phyloP scores from a whole-genome alignment of 2,797 vertebrate species.

The Mus caroli region DNA sequence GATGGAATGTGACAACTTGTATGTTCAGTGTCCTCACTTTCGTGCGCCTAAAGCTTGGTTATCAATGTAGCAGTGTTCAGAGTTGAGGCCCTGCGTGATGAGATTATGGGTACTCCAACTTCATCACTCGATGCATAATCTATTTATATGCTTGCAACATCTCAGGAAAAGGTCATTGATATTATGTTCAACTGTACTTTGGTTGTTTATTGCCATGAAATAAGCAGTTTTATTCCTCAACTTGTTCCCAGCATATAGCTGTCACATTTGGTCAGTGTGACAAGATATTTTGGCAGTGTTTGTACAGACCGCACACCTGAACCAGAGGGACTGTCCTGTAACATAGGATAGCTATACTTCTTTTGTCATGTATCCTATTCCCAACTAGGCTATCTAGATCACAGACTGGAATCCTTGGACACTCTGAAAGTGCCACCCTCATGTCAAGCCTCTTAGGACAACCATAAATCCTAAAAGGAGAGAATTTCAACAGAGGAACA shows the following conservation, averaged over 20 bases:
- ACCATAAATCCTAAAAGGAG: not conserved
- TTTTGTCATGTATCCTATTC: not conserved
- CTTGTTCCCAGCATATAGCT: not conserved
- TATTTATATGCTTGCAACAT: not conserved
- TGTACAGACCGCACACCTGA: not conserved
- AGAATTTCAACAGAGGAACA: not conserved
- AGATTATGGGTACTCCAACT: not conserved
- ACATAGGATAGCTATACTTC: not conserved
- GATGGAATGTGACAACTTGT: not conserved
- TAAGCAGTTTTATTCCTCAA: not conserved
- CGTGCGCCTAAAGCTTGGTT: not conserved
- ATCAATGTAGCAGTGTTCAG: not conserved
- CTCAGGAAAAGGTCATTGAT: not conserved
- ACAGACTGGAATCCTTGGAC: no score
- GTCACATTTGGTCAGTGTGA: not conserved
- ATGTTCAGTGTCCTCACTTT: not conserved
- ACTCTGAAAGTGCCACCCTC: not conserved
- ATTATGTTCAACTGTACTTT: not conserved
- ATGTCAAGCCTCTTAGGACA: not conserved
- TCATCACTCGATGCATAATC: not conserved
- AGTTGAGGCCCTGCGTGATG: not conserved
- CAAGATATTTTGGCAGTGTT: not conserved
- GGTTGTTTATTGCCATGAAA: not conserved
- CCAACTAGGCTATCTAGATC: not conserved
- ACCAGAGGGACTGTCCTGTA: not conserved